Evolutionary conservation across 2,113 vertebrate species (phyloP).

Genomic region (Callionymus lyra): DNA sequence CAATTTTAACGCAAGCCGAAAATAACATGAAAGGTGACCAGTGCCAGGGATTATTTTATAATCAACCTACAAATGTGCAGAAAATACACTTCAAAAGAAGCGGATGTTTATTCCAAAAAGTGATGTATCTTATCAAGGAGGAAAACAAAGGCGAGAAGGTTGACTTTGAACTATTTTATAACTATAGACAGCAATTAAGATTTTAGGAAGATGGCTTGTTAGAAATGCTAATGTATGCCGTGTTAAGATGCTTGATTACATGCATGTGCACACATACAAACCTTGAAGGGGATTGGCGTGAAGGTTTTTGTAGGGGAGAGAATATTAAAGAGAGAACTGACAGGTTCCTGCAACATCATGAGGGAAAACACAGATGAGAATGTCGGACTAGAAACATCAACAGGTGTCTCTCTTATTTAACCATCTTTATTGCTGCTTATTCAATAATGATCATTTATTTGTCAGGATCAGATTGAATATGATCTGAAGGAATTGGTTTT

Average conservation of each 20-base stretch:
- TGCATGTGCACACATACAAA: conserved; percentile 61
- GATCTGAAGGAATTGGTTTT: no score
- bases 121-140: conserved; percentile 49
- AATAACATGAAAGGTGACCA: conserved; percentile 66
- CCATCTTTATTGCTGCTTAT: no score
- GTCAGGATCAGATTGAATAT: no score
- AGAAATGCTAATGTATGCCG: conserved; percentile 30
- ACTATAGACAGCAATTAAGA: conserved; percentile 47
- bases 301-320: conserved; percentile 85
- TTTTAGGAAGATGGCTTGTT: conserved; percentile 27
- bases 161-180: conserved; percentile 51
- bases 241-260: conserved; percentile 10
- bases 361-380: conserved; percentile 26
- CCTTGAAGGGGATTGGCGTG: conserved; percentile 90
- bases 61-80: conserved; percentile 22
- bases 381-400: background rate
- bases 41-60: conserved; percentile 53
- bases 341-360: conserved; percentile 66
- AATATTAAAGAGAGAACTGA: conserved; percentile 72
- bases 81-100: conserved; percentile 55
- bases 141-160: conserved; percentile 53
- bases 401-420: no score
- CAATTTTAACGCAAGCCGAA: conserved; percentile 53
- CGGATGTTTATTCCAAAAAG: conserved; percentile 40
- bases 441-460: no score